Evolutionary conservation across 2,113 vertebrate species (phyloP).

Genomic region (Machaerirhynchus nigripectus): DNA sequence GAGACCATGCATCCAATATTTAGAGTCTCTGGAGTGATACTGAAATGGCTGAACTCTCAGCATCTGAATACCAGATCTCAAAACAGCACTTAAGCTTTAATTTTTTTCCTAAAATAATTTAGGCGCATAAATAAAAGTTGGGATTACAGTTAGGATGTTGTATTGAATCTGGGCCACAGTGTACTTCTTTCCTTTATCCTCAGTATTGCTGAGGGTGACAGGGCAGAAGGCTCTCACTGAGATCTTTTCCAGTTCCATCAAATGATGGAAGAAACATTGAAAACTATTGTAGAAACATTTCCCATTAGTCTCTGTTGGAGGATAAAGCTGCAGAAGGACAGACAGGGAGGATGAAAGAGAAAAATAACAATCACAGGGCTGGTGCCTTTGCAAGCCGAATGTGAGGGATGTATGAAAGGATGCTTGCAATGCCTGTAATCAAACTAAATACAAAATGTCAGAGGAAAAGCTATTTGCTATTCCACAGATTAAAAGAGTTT

Average conservation of each 20-base stretch:
- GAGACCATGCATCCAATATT: neutral
- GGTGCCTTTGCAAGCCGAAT: neutral
- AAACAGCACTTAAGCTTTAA: neutral
- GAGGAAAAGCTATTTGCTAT: neutral
- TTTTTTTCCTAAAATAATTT: neutral
- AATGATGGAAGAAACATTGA: neutral
- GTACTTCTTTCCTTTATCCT: neutral
- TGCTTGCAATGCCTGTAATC: neutral
- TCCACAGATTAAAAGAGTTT: neutral
- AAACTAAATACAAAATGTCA: slow-evolving; percentile 16
- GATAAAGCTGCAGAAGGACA: neutral
- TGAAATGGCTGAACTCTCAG: neutral
- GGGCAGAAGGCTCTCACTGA: neutral
- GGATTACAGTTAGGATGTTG: neutral
- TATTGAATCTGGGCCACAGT: neutral
- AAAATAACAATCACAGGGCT: neutral
- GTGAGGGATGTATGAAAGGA: neutral
- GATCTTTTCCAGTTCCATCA: neutral
- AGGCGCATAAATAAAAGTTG: neutral
- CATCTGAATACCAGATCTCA: neutral
- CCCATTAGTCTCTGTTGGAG: neutral
- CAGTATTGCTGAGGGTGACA: neutral
- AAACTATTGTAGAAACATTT: neutral
- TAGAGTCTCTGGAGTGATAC: neutral
- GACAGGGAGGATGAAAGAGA: neutral